Evolutionary conservation across 1,140 invertebrate genomes (phyloP), one percentile per base, ranked within the genome.

Genomic region (Lepidostoma basale): DNA sequence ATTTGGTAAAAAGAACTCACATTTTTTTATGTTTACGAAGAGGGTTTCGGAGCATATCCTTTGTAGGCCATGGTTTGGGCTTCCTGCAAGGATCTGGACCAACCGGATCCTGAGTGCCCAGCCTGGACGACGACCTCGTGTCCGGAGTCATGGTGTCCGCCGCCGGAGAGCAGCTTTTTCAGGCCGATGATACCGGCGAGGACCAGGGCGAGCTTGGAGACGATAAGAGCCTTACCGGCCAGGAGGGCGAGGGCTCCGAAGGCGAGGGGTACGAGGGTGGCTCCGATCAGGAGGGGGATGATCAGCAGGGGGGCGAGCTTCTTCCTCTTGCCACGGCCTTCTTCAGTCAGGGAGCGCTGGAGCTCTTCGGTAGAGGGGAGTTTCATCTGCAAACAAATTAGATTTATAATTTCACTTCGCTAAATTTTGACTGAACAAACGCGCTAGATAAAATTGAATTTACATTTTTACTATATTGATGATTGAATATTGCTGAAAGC

Each of bases 151-250:
- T 87, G 85, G 25, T 83, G 80, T 9, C 84, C 82, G 22, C 84
- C 84, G 3, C 86, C 85, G 10, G 88, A 87, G 12, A 93, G 80
- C 1, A 94, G 83, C 75, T 93, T 93, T 84, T 93, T 94, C 74
- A 94, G 80, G 0, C 91, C 92, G 62, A 94, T 92, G 69, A 94
- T 93, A 62, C 88, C 90, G 26, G 92, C 90, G 20, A 93, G 79
- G 0, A 92, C 90, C 28, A 94, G 76, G 5, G 92, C 92, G 42
- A 94, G 78, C 76, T 94, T 94, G 74, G 90, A 91, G 47, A 93
- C 89, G 73, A 94, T 93, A 30, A 94, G 79, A 30, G 92, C 92
- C 77, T 94, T 94, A 64, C 92, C 92, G 18, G 92, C 92, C 26
- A 94, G 77, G 12, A 94, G 85, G 3, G 91, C 91, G 3, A 94